Evolutionary conservation across 2,888 invertebrate genomes (phyloP).

Genomic region (Lasioglossum leucozonium): DNA sequence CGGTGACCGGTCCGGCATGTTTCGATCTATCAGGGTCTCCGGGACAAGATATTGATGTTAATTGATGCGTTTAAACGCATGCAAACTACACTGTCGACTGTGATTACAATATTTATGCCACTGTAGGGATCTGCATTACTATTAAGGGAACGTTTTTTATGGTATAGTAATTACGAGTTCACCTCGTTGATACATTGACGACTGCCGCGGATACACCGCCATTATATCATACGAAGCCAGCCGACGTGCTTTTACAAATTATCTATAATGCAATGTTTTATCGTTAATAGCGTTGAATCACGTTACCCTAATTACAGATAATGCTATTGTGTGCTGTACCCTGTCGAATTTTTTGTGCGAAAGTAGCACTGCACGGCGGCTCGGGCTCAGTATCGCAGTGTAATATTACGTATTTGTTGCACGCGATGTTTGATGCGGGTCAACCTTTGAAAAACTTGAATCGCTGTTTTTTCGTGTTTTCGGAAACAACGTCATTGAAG

Average conservation of each 20-base stretch:
- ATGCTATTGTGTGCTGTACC: background rate
- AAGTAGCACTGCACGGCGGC: background rate
- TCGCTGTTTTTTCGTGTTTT: too few species aligned
- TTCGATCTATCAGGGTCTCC: slow-evolving; percentile 2
- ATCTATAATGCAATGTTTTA: slow-evolving; percentile 5
- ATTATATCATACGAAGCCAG: background rate
- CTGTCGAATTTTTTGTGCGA: background rate
- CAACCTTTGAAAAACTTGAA: background rate
- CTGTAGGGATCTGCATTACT: background rate
- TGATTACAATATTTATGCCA: slow-evolving; percentile 14
- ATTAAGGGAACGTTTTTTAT: background rate
- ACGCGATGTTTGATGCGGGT: background rate
- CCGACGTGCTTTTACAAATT: background rate
- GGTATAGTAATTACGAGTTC: background rate
- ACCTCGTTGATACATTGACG: slow-evolving; percentile 3
- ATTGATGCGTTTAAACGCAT: slow-evolving; percentile 11
- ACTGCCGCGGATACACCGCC: background rate
- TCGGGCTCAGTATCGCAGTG: background rate
- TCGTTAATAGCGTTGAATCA: background rate
- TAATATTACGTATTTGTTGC: background rate
- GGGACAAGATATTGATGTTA: slow-evolving; percentile 12
- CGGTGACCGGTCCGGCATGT: background rate
- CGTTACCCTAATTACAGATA: background rate
- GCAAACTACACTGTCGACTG: background rate
- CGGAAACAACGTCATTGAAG: too few species aligned